Evolutionary conservation across 1,140 invertebrate genomes (phyloP).

Genomic region (Caenorhabditis latens): DNA sequence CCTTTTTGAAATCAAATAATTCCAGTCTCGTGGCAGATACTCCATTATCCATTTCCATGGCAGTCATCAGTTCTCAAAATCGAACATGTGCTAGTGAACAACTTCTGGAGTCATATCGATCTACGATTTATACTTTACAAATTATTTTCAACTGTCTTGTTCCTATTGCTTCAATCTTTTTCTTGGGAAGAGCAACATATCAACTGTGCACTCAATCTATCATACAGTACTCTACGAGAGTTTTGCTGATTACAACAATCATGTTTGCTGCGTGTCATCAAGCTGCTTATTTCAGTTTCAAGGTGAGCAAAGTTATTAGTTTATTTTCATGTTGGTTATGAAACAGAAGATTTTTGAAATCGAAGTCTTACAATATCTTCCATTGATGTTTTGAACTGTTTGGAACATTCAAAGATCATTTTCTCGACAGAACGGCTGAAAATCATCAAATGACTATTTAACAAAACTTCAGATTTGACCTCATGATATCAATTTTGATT

Average conservation of each 20-base stretch:
- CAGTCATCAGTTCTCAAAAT: background rate
- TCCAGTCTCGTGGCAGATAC: no score
- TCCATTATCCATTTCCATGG: background rate
- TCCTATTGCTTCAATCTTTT: background rate
- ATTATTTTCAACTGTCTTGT: background rate
- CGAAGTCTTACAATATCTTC: background rate
- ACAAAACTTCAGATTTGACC: no score
- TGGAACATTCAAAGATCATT: no score
- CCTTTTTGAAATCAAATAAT: no score
- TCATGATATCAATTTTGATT: no score
- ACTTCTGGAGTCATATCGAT: background rate
- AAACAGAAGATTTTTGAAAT: background rate
- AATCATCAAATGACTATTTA: no score
- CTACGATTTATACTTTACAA: background rate
- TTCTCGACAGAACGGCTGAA: no score
- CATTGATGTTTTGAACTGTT: no score
- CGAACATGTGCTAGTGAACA: background rate
- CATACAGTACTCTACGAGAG: conserved; percentile 26
- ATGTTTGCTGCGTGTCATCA: conserved; percentile 2
- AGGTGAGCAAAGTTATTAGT: background rate
- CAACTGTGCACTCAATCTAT: conserved; percentile 5
- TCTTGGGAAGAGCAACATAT: background rate
- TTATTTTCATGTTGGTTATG: background rate
- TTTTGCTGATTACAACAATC: conserved; percentile 8
- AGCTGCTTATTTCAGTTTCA: background rate